phyloP scores from a whole-genome alignment of 2,888 invertebrate species.

The Hypsopygia costalis region DNA sequence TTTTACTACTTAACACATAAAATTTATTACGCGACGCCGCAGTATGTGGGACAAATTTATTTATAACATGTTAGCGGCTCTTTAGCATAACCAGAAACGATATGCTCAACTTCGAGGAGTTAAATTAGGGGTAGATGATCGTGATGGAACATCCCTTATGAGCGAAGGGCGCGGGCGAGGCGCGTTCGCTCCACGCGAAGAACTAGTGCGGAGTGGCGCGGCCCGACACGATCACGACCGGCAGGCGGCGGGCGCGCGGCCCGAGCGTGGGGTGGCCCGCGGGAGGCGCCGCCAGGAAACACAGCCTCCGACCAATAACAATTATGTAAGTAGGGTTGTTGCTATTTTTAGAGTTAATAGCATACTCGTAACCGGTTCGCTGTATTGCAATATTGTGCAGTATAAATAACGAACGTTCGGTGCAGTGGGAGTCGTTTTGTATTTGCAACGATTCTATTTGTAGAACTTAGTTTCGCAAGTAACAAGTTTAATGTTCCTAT shows the following conservation, averaged over 20 bases:
- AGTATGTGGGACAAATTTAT: slow-evolving; percentile 7
- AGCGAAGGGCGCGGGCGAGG: slow-evolving; percentile 18
- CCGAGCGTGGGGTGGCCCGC: slow-evolving; percentile 23
- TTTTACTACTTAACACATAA: slow-evolving; percentile 6
- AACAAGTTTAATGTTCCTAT: slow-evolving; percentile 36
- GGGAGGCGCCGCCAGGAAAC: slow-evolving; percentile 42
- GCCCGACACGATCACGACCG: slow-evolving; percentile 4
- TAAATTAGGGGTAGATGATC: background rate
- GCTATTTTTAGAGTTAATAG: slow-evolving; percentile 66
- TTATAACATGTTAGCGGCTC: slow-evolving; percentile 3
- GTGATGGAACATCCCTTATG: slow-evolving; percentile 33
- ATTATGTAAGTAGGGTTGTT: slow-evolving; percentile 69
- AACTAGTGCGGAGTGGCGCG: slow-evolving; percentile 44
- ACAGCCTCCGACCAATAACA: slow-evolving; percentile 70
- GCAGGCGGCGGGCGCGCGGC: slow-evolving; percentile 5
- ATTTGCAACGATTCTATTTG: slow-evolving; percentile 54
- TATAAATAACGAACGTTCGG: slow-evolving; percentile 43
- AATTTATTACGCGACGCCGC: slow-evolving; percentile 2
- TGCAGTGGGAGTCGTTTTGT: slow-evolving; percentile 35
- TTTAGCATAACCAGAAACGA: background rate
- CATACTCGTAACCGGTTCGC: slow-evolving; percentile 46
- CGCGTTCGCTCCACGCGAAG: slow-evolving; percentile 34
- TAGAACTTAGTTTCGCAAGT: slow-evolving; percentile 43
- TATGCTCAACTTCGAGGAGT: background rate
- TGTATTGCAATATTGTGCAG: slow-evolving; percentile 36